These are phyloP conservation scores for Theretra japonica DNA, from an alignment of 2,888 invertebrate genomes.

Conservation along the genomic window DNA sequence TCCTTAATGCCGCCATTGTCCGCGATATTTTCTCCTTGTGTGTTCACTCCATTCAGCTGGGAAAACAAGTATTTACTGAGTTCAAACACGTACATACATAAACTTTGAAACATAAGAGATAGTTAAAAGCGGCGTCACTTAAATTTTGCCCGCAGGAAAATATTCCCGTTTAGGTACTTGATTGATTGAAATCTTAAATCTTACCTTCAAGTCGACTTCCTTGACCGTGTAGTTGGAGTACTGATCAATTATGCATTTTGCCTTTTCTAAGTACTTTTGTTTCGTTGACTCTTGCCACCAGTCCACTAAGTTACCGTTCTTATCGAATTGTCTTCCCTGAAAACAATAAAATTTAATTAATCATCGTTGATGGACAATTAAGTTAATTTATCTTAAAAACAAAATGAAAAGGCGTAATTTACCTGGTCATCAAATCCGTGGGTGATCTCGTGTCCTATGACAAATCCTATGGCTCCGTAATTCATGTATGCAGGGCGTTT, in stretches of 20 bases:
- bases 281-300: slow-evolving; percentile 97
- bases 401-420: slow-evolving; percentile 34
- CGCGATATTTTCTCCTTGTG: slow-evolving; percentile 97
- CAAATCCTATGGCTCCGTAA: slow-evolving; percentile 95
- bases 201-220: slow-evolving; percentile 90
- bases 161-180: background rate
- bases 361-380: too few relatives aligned
- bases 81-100: too few relatives aligned
- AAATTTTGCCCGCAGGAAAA: too few relatives aligned
- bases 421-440: slow-evolving; percentile 95
- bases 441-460: slow-evolving; percentile 96
- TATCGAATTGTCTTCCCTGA: slow-evolving; percentile 95
- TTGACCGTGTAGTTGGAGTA: slow-evolving; percentile 95
- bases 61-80: slow-evolving; percentile 37
- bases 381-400: background rate
- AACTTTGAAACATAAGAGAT: background rate
- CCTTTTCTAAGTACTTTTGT: slow-evolving; percentile 91
- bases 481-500: slow-evolving; percentile 96
- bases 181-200: slow-evolving; percentile 35
- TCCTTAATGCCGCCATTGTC: slow-evolving; percentile 97
- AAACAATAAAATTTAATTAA: slow-evolving; percentile 6
- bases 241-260: slow-evolving; percentile 96
- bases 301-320: slow-evolving; percentile 94
- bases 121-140: background rate
- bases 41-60: slow-evolving; percentile 95